A percentile compares a stretch with the other conserved stretches of the same genome.
These are phyloP conservation scores for Protonemura montana DNA, from an alignment of 2,888 invertebrate species.

Conservation along the genomic window DNA sequence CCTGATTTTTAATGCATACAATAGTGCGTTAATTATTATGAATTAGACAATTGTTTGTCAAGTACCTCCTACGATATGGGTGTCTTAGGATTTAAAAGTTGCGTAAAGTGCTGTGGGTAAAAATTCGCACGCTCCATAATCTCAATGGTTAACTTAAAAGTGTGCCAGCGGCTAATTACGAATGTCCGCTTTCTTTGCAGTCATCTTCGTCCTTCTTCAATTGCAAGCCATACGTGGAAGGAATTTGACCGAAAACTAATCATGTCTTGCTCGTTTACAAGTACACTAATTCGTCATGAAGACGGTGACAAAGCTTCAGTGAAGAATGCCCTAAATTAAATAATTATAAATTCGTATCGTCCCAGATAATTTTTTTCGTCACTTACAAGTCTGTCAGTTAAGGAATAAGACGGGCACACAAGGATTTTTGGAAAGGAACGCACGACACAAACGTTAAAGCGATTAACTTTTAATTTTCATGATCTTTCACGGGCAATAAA, in stretches of 20 bases:
- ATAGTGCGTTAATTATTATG: slow-evolving; percentile 8
- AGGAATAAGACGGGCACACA: background rate
- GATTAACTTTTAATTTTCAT: background rate
- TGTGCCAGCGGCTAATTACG: slow-evolving; percentile 39
- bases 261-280: background rate
- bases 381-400: background rate
- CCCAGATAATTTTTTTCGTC: background rate
- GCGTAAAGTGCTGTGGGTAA: slow-evolving; percentile 29
- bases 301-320: background rate
- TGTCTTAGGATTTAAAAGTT: slow-evolving; percentile 14
- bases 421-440: background rate
- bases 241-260: background rate
- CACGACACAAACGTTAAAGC: background rate
- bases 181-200: slow-evolving; percentile 37
- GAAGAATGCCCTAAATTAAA: slow-evolving; percentile 7
- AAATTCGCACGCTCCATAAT: slow-evolving; percentile 43
- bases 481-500: background rate
- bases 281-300: background rate
- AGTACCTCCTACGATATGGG: background rate
- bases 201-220: slow-evolving; percentile 26
- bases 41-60: slow-evolving; percentile 20
- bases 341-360: background rate
- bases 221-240: background rate
- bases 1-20: slow-evolving; percentile 9
- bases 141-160: slow-evolving; percentile 28